phyloP scores from a whole-genome alignment of 1,140 invertebrate genomes.

The Hydropsyche tenuis region DNA sequence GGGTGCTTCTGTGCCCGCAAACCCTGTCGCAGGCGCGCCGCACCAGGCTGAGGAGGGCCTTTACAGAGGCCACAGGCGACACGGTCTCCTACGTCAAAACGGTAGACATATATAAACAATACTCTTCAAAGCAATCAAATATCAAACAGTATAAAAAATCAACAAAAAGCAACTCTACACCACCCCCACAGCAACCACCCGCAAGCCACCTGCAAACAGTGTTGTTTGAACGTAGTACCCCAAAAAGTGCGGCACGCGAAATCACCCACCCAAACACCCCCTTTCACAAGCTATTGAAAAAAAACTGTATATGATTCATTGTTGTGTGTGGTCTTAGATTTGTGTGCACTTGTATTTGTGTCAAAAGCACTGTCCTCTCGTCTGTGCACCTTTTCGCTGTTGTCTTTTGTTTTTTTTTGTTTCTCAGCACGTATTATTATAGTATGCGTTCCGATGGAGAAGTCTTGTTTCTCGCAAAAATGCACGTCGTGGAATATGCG shows the following conservation, averaged over 20 bases:
- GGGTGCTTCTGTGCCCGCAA: slow-evolving; percentile 85
- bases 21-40: slow-evolving; percentile 85
- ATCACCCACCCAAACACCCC: not conserved
- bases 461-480: too few species aligned
- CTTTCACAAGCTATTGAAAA: not conserved
- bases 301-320: not conserved
- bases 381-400: too few species aligned
- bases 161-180: too few species aligned
- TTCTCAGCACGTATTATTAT: too few species aligned
- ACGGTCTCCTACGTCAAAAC: slow-evolving; percentile 87
- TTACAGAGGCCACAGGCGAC: slow-evolving; percentile 86
- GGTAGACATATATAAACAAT: slow-evolving; percentile 64
- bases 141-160: too few species aligned
- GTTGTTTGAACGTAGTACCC: not conserved
- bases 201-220: too few species aligned
- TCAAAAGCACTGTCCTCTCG: not conserved
- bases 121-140: slow-evolving; percentile 8
- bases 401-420: too few species aligned
- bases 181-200: too few species aligned
- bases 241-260: not conserved
- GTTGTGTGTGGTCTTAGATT: slow-evolving; percentile 45
- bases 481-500: too few species aligned
- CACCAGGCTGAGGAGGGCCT: slow-evolving; percentile 79
- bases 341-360: not conserved
- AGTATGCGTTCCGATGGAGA: too few species aligned